A percentile compares a stretch with the other conserved stretches of the same genome.
Conservation (phyloP, 2,888 invertebrate genomes). For the Anthophora plumipes region DNA sequence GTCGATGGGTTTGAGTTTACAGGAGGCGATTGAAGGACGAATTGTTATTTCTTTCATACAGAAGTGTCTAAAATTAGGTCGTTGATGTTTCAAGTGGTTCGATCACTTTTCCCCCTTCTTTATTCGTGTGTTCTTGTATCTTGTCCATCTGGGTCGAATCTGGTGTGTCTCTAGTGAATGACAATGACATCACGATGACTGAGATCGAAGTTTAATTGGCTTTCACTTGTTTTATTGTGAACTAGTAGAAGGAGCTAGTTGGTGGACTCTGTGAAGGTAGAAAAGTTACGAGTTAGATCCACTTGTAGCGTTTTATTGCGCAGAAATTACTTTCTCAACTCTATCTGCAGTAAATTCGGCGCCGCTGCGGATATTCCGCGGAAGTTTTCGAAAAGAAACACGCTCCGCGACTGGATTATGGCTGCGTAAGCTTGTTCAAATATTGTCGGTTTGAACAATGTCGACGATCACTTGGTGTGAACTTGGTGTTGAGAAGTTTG, state of each 20-base stretch:
- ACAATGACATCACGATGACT: background rate
- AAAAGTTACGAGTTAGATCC: conserved; percentile 41
- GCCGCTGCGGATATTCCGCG: background rate
- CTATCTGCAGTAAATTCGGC: conserved; percentile 57
- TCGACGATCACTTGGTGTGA: background rate
- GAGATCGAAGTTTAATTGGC: conserved; percentile 21
- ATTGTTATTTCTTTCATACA: conserved; percentile 37
- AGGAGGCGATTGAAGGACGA: conserved; percentile 42
- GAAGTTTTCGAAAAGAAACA: conserved; percentile 24
- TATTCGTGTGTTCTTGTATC: no score
- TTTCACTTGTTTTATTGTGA: background rate
- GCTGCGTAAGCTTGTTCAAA: background rate
- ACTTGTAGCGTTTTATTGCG: conserved; percentile 58
- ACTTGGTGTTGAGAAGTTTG: no score
- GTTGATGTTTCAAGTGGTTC: conserved; percentile 41
- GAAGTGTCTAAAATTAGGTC: conserved; percentile 61
- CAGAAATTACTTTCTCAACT: conserved; percentile 54
- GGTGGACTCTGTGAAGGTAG: background rate
- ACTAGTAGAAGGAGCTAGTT: background rate
- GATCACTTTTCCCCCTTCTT: background rate
- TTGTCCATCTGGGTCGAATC: background rate
- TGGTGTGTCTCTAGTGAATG: background rate
- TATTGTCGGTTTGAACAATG: background rate
- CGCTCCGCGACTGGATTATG: background rate
- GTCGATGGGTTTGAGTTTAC: conserved; percentile 22